Evolutionary conservation across 2,113 vertebrate species (phyloP).

Genomic region (Neofelis nebulosa): DNA sequence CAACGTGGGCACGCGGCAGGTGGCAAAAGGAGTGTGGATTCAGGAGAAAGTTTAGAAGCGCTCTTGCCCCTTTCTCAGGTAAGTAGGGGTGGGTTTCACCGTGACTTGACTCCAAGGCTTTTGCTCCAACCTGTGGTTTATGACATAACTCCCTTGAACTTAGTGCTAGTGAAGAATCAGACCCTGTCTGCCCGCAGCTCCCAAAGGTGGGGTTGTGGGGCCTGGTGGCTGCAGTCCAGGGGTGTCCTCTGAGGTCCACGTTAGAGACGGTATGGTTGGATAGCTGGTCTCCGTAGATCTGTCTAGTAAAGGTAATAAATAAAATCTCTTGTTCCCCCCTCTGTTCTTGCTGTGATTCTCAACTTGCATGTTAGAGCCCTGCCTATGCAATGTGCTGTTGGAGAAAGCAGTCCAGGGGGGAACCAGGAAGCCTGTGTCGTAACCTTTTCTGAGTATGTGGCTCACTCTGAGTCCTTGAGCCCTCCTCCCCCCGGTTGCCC

Average conservation of each 20-base stretch:
- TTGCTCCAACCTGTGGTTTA: not conserved
- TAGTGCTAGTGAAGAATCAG: not conserved
- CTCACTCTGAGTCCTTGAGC: not conserved
- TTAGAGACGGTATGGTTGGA: not conserved
- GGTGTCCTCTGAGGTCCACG: not conserved
- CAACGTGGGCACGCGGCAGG: fast-evolving
- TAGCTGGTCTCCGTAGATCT: not conserved
- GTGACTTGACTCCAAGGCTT: not conserved
- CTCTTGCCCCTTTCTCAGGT: fast-evolving
- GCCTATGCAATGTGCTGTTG: fast-evolving
- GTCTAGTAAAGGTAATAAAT: not conserved
- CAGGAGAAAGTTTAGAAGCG: not conserved
- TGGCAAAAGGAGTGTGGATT: not conserved
- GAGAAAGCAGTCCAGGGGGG: not conserved
- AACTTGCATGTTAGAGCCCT: not conserved
- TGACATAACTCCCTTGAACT: not conserved
- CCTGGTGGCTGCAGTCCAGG: not conserved
- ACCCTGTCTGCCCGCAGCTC: not conserved
- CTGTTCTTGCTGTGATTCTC: not conserved
- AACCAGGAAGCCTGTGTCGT: not conserved
- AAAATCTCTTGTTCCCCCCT: not conserved
- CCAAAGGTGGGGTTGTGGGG: not conserved
- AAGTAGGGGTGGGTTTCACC: not conserved
- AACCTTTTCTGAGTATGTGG: not conserved
- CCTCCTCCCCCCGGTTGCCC: not conserved